Conservation (phyloP, 1,140 invertebrate species). For the Riptortus pedestris region DNA sequence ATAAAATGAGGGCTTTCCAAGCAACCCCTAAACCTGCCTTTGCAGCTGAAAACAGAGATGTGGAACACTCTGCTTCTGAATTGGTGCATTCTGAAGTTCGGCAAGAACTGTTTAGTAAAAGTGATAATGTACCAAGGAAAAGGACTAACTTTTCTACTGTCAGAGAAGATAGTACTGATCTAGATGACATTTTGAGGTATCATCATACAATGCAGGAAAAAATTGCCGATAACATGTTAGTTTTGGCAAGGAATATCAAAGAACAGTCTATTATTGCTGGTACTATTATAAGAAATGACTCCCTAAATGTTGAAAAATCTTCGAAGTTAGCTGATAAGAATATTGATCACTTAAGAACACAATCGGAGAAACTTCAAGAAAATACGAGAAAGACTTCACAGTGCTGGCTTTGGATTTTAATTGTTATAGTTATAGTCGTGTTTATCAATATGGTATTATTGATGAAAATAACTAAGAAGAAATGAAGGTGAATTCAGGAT, state of each 20-base stretch:
- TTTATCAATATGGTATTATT: conserved; percentile 81
- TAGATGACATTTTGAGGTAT: conserved; percentile 71
- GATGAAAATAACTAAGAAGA: conserved; percentile 64
- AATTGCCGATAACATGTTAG: conserved; percentile 84
- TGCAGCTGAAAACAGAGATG: not conserved
- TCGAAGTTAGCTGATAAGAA: conserved; percentile 69
- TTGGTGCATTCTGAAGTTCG: not conserved
- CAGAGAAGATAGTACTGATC: conserved; percentile 44
- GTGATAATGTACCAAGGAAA: not conserved
- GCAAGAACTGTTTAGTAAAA: conserved; percentile 3
- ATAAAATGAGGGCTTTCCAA: conserved; percentile 9
- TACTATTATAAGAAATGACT: conserved; percentile 76
- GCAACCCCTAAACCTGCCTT: not conserved
- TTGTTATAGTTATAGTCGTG: conserved; percentile 67
- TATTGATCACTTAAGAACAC: conserved; percentile 58
- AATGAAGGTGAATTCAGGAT: no score
- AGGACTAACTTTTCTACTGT: not conserved
- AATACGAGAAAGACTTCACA: conserved; percentile 79
- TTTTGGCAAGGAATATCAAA: conserved; percentile 75
- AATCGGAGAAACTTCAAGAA: conserved; percentile 69
- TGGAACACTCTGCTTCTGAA: not conserved
- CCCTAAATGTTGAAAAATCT: conserved; percentile 61
- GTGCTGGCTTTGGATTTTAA: conserved; percentile 87
- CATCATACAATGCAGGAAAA: conserved; percentile 82
- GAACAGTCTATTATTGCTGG: conserved; percentile 77